Evolutionary conservation across 2,113 vertebrate genomes (phyloP), one percentile per base, ranked within the genome.

Genomic region (Rhinichthys klamathensis): DNA sequence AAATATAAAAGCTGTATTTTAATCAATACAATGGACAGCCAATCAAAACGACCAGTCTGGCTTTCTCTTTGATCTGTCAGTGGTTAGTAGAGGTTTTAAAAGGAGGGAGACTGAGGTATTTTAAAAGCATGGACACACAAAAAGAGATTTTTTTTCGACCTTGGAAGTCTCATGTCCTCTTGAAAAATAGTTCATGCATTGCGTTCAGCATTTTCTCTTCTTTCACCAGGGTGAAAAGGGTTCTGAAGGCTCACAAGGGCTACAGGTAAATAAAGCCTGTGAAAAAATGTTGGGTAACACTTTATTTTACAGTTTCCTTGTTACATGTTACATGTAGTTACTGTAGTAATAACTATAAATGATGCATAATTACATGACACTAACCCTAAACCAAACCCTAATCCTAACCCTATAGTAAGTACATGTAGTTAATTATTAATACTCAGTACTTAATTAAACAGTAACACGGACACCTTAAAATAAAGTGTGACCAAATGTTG

Each of bases 151-250:
- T 60, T 61, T 85, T 80, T 46, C 3, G 21, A 65, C 82, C 65
- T 41, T 65, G 38, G 44, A 69, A 77, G 23, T 78, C 8, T 51
- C 44, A 67, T 69, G 27, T 41, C 12, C 49, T 56, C 6, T 80
- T 54, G 16, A 72, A 44, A 60, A 61, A 41, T 41, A 8, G 69
- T 78, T 87, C 38, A 46, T 87, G 86, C 41, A 75, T 30, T 35
- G 88, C 18, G 69, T 60, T 61, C 81, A 9, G 88, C 72, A 15
- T 27, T 67, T 88, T 54, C 83, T 56, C 84, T 75, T 38, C 32
- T 86, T 84, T 89, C 63, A 85, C 32, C 89, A 98, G 97, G 96
- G 96, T 80, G 94, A 96, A 89, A 92, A 51, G 87, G 96, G 96
- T 85, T 51, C 91, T 88, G 91, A 93, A 77, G 97, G 96, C 89